A percentile compares a stretch with the other conserved stretches of the same genome.
phyloP scores from a whole-genome alignment of 2,113 vertebrate species.

The Tetrao urogallus region DNA sequence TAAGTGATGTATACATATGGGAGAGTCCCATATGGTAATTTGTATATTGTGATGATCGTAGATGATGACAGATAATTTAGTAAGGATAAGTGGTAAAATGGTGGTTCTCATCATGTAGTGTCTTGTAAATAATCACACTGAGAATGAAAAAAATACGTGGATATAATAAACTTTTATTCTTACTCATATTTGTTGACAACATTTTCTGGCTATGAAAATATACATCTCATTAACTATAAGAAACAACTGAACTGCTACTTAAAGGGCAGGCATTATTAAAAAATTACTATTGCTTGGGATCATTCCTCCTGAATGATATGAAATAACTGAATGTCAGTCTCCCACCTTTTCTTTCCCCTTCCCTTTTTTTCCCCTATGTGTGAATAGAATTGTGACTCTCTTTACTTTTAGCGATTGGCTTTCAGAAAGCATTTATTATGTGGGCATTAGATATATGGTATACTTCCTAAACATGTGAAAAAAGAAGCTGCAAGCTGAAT shows the following conservation, averaged over 20 bases:
- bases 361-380: background rate
- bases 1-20: background rate
- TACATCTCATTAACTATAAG: background rate
- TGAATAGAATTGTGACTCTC: background rate
- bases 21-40: background rate
- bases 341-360: background rate
- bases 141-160: fast-evolving
- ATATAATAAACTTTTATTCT: background rate
- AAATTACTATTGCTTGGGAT: background rate
- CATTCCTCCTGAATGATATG: background rate
- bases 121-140: background rate
- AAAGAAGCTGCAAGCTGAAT: background rate
- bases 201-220: background rate
- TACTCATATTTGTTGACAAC: background rate
- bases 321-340: background rate
- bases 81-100: background rate
- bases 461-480: background rate
- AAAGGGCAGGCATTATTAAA: background rate
- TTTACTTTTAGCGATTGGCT: background rate
- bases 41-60: background rate
- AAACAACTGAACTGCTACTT: background rate
- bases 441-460: background rate
- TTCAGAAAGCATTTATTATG: background rate
- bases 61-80: background rate
- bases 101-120: background rate